Evolutionary conservation across 2,797 vertebrate genomes (phyloP), one percentile per base, ranked within the genome.

Genomic region (Poecile montanus): DNA sequence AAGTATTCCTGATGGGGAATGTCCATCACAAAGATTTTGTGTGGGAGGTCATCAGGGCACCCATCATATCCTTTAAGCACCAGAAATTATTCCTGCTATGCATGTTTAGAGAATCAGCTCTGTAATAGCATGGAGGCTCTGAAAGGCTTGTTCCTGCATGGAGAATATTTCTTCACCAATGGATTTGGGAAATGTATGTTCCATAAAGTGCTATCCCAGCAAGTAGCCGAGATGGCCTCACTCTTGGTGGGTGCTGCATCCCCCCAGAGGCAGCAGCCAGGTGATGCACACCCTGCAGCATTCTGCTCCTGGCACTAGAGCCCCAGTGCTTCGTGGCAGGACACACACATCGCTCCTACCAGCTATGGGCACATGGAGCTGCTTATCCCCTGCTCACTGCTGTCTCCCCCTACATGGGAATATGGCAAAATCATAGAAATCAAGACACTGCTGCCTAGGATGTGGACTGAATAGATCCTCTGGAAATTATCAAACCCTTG

Each of bases 61-160:
- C 32, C 29, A 57, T 45, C 44, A 67, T 22, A 54, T 19, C 61
- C n/a, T 74, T 45, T 68, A 56, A 51, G n/a, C 21, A 45, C 14
- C 34, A 76, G 34, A 38, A 68, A 65, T 11, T 2, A 17, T 44
- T 79, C 58, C 44, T 45, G 26, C 45, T 29, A 8, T 19, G 4
- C 8, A 22, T 58, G 13, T 36, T 88, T 67, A 50, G 16, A 78
- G 38, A 57, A 70, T 27, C 32, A 54, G 23, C 15, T 81, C 54
- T 47, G n/a, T 13, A 83, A 42, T 7, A 3, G 0, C 2, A 0
- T 2, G 4, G 10, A 81, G 16, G 26, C 1, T 6, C 15, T 19
- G 48, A 88, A 78, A 57, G 0, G 0, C n/a, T 26, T 4, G 0
- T 45, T 19, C 42, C 23, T 17, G 3, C 7, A 0, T 9, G 30